Percentiles rank a stretch among this genome's conserved stretches.
phyloP scores from a whole-genome alignment of 2,888 invertebrate species.

The Trypoxylon attenuatum region DNA sequence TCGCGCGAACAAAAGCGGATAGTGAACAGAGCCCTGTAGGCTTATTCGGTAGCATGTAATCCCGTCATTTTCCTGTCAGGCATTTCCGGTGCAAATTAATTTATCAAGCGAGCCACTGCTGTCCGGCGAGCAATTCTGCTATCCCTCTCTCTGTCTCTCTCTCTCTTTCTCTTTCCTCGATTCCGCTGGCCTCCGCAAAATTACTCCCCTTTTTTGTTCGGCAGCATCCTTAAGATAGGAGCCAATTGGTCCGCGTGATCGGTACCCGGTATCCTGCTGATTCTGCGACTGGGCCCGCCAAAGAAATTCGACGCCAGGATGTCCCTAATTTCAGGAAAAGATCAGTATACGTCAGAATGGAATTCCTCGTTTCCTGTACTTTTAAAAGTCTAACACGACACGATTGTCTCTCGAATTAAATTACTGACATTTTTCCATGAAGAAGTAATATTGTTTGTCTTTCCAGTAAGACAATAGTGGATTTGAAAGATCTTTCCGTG shows the following conservation, averaged over 20 bases:
- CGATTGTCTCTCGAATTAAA: no score
- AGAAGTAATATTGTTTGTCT: no score
- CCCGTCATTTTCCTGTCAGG: conserved; percentile 69
- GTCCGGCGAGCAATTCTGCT: conserved; percentile 30
- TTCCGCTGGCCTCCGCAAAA: conserved; percentile 43
- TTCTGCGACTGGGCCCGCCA: conserved; percentile 42
- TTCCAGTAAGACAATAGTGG: no score
- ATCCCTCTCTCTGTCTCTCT: conserved; percentile 13
- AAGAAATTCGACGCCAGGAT: conserved; percentile 47
- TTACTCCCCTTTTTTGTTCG: conserved; percentile 56
- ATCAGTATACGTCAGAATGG: no score
- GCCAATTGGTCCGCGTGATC: conserved; percentile 55
- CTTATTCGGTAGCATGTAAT: conserved; percentile 62
- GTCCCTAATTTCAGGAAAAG: no score
- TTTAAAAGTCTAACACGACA: no score
- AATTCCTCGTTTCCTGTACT: no score
- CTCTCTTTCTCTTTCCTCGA: conserved; percentile 22
- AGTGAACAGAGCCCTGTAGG: conserved; percentile 16
- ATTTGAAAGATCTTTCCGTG: no score
- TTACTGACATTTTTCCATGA: no score
- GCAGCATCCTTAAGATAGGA: conserved; percentile 55
- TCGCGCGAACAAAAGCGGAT: conserved; percentile 8
- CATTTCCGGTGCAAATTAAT: conserved; percentile 71
- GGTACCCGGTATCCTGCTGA: conserved; percentile 41
- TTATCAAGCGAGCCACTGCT: conserved; percentile 60